Conservation (phyloP, 1,140 invertebrate species). For the Euglossa dilemma region DNA sequence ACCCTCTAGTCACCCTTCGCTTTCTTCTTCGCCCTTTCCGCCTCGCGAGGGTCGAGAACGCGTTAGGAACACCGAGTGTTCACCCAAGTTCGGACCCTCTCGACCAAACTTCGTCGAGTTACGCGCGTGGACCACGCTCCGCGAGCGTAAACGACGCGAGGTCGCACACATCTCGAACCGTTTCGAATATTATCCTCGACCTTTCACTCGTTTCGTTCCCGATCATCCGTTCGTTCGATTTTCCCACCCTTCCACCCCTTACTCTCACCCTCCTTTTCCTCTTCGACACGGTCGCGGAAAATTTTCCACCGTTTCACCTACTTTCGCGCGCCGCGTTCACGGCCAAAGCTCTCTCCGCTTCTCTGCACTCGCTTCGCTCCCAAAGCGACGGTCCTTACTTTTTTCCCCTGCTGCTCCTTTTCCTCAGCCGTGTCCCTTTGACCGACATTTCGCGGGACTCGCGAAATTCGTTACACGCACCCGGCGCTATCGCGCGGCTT, state of each 20-base stretch:
- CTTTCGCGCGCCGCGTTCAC: neutral
- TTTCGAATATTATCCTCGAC: conserved; percentile 4
- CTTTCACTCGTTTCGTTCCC: too few species aligned
- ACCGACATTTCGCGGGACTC: neutral
- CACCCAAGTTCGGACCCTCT: conserved; percentile 21
- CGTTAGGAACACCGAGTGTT: conserved; percentile 43
- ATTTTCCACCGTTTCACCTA: neutral
- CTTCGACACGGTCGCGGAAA: neutral
- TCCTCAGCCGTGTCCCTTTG: neutral
- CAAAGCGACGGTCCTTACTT: neutral
- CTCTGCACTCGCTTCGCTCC: neutral
- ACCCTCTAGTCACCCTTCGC: neutral
- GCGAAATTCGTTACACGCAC: neutral
- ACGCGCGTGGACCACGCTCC: neutral
- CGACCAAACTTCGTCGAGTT: conserved; percentile 37
- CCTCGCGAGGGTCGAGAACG: too few species aligned
- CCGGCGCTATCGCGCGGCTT: neutral
- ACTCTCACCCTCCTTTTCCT: neutral
- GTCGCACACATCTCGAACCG: neutral
- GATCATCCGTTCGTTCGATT: neutral
- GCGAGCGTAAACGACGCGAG: neutral
- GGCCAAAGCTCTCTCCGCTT: neutral
- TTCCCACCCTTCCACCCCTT: neutral
- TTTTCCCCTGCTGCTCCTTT: neutral
- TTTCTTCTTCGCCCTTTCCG: neutral